A percentile compares a stretch with the other conserved stretches of the same genome.
Conservation (phyloP, 1,140 invertebrate genomes). For the Helicoverpa armigera region DNA sequence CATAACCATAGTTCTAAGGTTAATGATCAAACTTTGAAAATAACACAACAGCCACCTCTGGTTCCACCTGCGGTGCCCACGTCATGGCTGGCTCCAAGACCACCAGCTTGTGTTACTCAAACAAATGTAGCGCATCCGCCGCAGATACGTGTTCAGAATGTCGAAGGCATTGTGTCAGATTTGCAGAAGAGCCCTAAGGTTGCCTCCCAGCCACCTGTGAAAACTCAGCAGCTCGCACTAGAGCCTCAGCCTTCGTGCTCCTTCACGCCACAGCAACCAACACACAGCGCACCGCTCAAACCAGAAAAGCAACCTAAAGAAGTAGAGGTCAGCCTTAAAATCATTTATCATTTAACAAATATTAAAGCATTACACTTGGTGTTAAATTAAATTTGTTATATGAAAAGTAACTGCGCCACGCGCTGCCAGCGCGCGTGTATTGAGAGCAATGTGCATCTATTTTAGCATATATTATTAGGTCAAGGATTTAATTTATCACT, state of each 20-base stretch:
- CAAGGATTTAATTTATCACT: constrained; percentile 72
- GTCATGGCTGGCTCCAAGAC: constrained; percentile 71
- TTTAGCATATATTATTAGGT: constrained; percentile 81
- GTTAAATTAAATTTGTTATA: constrained; percentile 54
- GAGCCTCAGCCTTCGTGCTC: constrained; percentile 78
- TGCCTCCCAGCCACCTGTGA: constrained; percentile 55
- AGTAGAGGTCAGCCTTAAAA: constrained; percentile 80
- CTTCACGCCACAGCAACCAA: constrained; percentile 61
- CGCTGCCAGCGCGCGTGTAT: constrained; percentile 66
- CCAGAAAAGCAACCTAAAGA: constrained; percentile 77
- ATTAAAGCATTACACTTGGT: constrained; percentile 31
- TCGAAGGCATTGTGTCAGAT: constrained; percentile 60
- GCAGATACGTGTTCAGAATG: constrained; percentile 72
- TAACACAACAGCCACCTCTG: constrained; percentile 57
- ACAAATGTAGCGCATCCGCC: constrained; percentile 57
- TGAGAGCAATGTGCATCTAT: constrained; percentile 78
- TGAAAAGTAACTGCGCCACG: constrained; percentile 68
- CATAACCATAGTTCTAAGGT: constrained; percentile 29
- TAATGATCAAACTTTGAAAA: constrained; percentile 31
- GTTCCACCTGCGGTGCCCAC: constrained; percentile 76
- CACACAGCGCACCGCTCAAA: constrained; percentile 68
- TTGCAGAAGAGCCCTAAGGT: constrained; percentile 61
- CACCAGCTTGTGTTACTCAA: constrained; percentile 48
- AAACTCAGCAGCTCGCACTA: constrained; percentile 52
- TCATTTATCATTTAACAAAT: constrained; percentile 48